Percentiles rank a stretch among this genome's conserved stretches.
phyloP scores from a whole-genome alignment of 1,140 invertebrate genomes.

The Drosophila nasuta region DNA sequence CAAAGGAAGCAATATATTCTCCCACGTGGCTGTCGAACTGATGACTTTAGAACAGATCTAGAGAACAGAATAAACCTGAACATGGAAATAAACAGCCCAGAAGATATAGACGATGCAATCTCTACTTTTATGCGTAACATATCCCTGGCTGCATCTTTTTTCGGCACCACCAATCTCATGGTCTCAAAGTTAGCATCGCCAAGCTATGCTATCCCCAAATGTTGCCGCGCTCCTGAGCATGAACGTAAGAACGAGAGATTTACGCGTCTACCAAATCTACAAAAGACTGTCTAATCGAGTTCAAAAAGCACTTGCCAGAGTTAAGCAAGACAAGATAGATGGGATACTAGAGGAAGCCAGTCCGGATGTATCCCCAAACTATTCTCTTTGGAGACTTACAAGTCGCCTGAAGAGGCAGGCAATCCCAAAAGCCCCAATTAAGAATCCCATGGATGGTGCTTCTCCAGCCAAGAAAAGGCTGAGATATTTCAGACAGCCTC shows the following conservation, averaged over 20 bases:
- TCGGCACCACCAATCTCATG: neutral
- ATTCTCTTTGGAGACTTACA: conserved; percentile 17
- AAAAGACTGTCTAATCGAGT: conserved; percentile 22
- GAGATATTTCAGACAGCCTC: too few relatives aligned
- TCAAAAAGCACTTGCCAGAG: conserved; percentile 3
- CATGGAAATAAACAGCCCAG: too few relatives aligned
- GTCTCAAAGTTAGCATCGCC: neutral
- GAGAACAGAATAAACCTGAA: too few relatives aligned
- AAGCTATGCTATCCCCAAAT: neutral
- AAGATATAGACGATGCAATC: neutral
- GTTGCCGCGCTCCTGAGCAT: too few relatives aligned
- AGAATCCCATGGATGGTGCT: neutral
- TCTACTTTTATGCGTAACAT: conserved; percentile 6
- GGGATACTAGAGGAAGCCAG: conserved; percentile 16
- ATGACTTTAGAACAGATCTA: too few relatives aligned
- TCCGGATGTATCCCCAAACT: conserved; percentile 11
- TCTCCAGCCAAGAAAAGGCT: neutral
- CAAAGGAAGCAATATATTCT: too few relatives aligned
- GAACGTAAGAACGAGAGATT: conserved; percentile 27
- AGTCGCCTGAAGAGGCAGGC: conserved; percentile 14
- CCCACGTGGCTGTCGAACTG: too few relatives aligned
- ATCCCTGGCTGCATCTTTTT: conserved; percentile 1
- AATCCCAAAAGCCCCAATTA: neutral
- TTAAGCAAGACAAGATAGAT: conserved; percentile 16
- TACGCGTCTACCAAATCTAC: conserved; percentile 15